Conservation (phyloP, 2,888 invertebrate species). For the Glomeris marginata region DNA sequence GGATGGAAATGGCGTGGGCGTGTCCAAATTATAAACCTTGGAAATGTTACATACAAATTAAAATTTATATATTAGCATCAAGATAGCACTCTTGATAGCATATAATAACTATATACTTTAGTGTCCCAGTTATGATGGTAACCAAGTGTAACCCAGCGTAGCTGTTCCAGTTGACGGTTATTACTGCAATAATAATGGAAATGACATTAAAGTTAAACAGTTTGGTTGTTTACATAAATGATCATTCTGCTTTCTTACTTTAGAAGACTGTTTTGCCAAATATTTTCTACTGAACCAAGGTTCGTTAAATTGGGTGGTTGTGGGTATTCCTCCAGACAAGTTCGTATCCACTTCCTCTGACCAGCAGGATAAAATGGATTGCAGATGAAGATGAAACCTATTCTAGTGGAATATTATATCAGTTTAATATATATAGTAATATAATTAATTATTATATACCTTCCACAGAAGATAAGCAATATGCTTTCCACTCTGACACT, state of each 20-base stretch:
- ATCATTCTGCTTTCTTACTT: slow-evolving; percentile 3
- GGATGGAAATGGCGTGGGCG: slow-evolving; percentile 50
- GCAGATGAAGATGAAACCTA: slow-evolving; percentile 59
- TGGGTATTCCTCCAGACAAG: slow-evolving; percentile 61
- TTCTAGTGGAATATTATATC: slow-evolving; percentile 16
- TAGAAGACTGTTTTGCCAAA: background rate
- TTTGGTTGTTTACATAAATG: background rate
- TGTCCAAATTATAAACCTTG: slow-evolving; percentile 53
- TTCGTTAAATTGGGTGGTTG: slow-evolving; percentile 41
- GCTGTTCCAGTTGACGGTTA: slow-evolving; percentile 32
- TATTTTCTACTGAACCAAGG: slow-evolving; percentile 21
- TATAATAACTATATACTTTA: slow-evolving; percentile 46
- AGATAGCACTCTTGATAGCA: background rate
- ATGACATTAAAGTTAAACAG: background rate
- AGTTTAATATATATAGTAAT: background rate
- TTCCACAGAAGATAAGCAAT: background rate
- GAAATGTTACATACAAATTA: slow-evolving; percentile 12
- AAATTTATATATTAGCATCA: background rate
- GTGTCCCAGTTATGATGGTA: slow-evolving; percentile 98
- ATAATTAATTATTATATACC: background rate
- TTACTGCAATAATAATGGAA: slow-evolving; percentile 19
- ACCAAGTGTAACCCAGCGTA: slow-evolving; percentile 91
- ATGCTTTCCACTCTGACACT: background rate
- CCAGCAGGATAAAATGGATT: slow-evolving; percentile 67
- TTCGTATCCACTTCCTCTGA: slow-evolving; percentile 67